Percentiles rank a stretch among this genome's conserved stretches.
These are phyloP conservation scores for Pungitius pungitius DNA, from an alignment of 2,113 vertebrate species.

Conservation along the genomic window DNA sequence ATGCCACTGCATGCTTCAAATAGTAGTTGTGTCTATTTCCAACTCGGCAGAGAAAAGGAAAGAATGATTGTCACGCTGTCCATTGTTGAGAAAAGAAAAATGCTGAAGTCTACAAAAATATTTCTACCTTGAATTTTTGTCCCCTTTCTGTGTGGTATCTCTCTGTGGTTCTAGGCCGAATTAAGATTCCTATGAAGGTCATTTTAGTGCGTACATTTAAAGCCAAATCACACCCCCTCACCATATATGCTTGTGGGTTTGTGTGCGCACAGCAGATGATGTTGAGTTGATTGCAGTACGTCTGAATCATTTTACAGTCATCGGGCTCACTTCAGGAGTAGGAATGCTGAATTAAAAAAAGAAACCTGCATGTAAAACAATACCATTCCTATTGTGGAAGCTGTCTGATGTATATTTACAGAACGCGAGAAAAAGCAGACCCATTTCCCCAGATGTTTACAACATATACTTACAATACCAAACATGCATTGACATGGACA, in stretches of 20 bases:
- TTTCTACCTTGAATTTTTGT: not conserved
- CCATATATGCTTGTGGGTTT: conserved; percentile 46
- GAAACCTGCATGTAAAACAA: conserved; percentile 63
- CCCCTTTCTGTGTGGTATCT: conserved; percentile 5
- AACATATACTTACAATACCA: conserved; percentile 72
- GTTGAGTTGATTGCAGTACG: conserved; percentile 66
- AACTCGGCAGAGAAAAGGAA: not conserved
- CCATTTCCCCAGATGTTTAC: conserved; percentile 64
- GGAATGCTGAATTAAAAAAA: conserved; percentile 47
- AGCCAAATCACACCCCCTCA: conserved; percentile 38
- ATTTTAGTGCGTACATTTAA: conserved; percentile 25
- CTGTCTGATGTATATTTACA: conserved; percentile 67
- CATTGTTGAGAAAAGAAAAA: not conserved
- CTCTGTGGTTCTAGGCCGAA: not conserved
- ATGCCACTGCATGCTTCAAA: conserved; percentile 29
- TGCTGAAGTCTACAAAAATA: not conserved
- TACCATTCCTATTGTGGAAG: conserved; percentile 47
- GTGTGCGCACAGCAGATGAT: conserved; percentile 45
- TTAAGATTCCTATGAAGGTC: conserved; percentile 9
- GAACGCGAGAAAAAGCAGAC: conserved; percentile 65
- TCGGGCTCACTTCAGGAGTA: conserved; percentile 33
- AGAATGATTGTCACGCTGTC: not conserved
- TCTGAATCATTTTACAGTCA: conserved; percentile 59
- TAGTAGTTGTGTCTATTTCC: conserved; percentile 24
- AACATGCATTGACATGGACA: conserved; percentile 69